Percentiles rank a stretch among this genome's conserved stretches.
Conservation (phyloP, 1,140 invertebrate species). For the Cyrtorhinus lividipennis region DNA sequence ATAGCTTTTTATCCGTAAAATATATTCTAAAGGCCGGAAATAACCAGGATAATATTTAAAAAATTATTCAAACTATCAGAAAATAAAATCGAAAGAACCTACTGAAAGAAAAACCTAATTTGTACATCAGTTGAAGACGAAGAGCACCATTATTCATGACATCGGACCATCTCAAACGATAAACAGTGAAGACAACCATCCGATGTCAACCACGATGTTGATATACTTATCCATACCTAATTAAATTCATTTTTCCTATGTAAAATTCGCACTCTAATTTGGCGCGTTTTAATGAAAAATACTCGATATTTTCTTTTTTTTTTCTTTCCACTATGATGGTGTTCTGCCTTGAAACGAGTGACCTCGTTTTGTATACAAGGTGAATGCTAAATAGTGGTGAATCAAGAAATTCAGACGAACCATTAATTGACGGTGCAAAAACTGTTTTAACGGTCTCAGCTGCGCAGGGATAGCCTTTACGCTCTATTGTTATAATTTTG, state of each 20-base stretch:
- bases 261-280: too few relatives aligned
- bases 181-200: too few relatives aligned
- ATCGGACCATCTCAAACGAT: background rate
- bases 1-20: background rate
- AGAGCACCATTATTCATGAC: background rate
- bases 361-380: too few relatives aligned
- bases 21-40: constrained; percentile 7
- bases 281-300: background rate
- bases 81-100: background rate
- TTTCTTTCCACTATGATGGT: background rate
- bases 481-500: too few relatives aligned
- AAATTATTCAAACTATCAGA: background rate
- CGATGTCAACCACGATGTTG: background rate
- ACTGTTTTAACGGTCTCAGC: too few relatives aligned
- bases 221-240: background rate
- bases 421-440: too few relatives aligned
- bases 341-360: background rate
- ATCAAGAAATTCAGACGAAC: too few relatives aligned
- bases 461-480: too few relatives aligned
- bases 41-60: constrained; percentile 1
- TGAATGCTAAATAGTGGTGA: too few relatives aligned
- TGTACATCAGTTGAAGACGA: constrained; percentile 1
- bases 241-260: background rate
- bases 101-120: background rate
- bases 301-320: background rate